Conservation (phyloP, 2,888 invertebrate species). For the Acrobasis suavella region DNA sequence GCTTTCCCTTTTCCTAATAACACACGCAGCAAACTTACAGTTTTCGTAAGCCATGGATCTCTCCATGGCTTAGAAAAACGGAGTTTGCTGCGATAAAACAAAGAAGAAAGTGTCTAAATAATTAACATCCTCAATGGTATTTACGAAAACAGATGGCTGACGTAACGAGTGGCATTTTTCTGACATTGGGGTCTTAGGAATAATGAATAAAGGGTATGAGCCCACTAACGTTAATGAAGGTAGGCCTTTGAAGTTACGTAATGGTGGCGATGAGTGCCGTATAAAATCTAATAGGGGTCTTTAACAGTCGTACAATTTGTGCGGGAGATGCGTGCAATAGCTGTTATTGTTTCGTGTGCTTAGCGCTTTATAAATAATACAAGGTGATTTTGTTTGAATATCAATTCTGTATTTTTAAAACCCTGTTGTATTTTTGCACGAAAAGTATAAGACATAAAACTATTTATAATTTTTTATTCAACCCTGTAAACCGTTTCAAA, state of each 20-base stretch:
- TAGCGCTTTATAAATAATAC: background rate
- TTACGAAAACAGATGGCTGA: slow-evolving; percentile 18
- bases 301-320: slow-evolving; percentile 51
- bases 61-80: no score
- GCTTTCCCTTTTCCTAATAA: no score
- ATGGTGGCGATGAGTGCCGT: slow-evolving; percentile 64
- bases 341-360: background rate
- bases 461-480: no score
- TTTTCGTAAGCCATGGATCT: no score
- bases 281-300: slow-evolving; percentile 74
- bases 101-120: background rate
- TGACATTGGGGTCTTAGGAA: slow-evolving; percentile 60
- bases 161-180: slow-evolving; percentile 49
- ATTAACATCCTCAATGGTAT: slow-evolving; percentile 16
- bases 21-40: no score
- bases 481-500: no score
- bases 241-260: slow-evolving; percentile 61
- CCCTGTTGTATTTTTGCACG: no score
- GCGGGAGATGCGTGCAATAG: slow-evolving; percentile 6
- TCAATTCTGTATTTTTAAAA: no score
- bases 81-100: no score
- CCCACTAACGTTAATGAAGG: slow-evolving; percentile 65
- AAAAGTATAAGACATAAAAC: no score
- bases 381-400: background rate
- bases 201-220: slow-evolving; percentile 65